Base-by-base conservation (phyloP, 2,113 vertebrate species). In the Micromys minutus region DNA sequence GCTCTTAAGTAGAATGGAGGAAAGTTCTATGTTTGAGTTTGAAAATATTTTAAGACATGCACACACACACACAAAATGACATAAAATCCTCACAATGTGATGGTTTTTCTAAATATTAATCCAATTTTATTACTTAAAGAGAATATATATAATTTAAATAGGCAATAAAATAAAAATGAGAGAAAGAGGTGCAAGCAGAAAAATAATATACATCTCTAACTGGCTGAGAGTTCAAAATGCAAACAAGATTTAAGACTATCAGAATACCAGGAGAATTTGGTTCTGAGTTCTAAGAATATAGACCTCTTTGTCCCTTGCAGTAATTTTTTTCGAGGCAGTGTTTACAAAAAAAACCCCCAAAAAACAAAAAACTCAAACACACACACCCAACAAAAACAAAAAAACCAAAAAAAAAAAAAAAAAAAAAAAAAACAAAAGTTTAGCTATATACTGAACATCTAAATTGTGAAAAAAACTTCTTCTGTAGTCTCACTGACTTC, bases 21-120 rank as follows among this genome's bases (percentile, higher is more conserved):
- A 36, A 57, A 67, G 34, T 13, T 89, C 39, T 86, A 47, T 16
- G 67, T n/a, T n/a, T 84, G 21, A 63, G 34, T 74, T 1, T 81
- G 42, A 96, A 94, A 45, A 87, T 67, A 93, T 63, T 83, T 94
- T 75, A 95, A 93, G 26, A 76, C 67, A 39, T 71, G 72, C 47
- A 84, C n/a, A 89, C n/a, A 81, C 67, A 42, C 79, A 74, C 52
- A 87, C 71, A 88, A 89, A 55, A 42, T 67, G 2, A 81, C 77
- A 39, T 42, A 95, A 57, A 57, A 81, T 26, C 36, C 52, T 67
- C 59, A 45, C 4, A 57, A 87, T 79, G 69, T 74, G 21, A 74
- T 71, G 57, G 26, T 89, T 91, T 83, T 69, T 24, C 81, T 72
- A 89, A 65, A 77, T 29, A 12, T 47, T 93, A 31, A 74, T 26